phyloP scores from a whole-genome alignment of 1,140 invertebrate genomes.

The Drosophila paulistorum region DNA sequence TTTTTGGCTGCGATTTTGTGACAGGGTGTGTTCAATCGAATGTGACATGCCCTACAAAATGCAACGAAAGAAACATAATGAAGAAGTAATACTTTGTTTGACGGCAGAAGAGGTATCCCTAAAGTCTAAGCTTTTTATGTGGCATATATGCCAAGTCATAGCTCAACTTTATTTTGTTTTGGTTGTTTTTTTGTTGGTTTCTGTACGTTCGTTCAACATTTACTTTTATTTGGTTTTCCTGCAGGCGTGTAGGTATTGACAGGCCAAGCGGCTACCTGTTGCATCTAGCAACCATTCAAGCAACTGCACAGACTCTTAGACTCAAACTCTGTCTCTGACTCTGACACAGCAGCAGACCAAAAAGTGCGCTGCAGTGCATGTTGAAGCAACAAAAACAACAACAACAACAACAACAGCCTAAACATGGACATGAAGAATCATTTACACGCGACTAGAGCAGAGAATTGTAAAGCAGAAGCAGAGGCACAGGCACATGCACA shows the following conservation, averaged over 20 bases:
- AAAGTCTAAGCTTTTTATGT: not conserved
- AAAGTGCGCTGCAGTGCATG: constrained; percentile 37
- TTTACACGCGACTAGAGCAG: constrained; percentile 68
- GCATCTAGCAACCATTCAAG: constrained; percentile 27
- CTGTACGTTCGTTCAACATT: not conserved
- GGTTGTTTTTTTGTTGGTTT: too few relatives aligned
- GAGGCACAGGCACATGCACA: not conserved
- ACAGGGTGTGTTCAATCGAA: too few relatives aligned
- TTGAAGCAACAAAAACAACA: constrained; percentile 41
- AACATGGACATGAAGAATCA: constrained; percentile 74
- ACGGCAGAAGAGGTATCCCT: constrained; percentile 1
- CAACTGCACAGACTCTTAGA: constrained; percentile 26
- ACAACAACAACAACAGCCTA: constrained; percentile 32
- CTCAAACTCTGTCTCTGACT: constrained; percentile 3
- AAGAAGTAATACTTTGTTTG: constrained; percentile 30
- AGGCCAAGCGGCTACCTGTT: constrained; percentile 65
- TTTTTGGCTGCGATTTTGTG: too few relatives aligned
- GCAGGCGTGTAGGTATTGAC: constrained; percentile 79
- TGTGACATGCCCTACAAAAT: too few relatives aligned
- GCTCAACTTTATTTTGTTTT: not conserved
- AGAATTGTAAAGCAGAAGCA: constrained; percentile 11
- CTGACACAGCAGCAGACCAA: constrained; percentile 37
- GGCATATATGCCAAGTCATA: constrained; percentile 7
- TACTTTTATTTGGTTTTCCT: constrained; percentile 24
- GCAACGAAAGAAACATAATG: too few relatives aligned